These are phyloP conservation scores for Spondyliosoma cantharus DNA, from an alignment of 2,797 vertebrate genomes.

Conservation along the genomic window DNA sequence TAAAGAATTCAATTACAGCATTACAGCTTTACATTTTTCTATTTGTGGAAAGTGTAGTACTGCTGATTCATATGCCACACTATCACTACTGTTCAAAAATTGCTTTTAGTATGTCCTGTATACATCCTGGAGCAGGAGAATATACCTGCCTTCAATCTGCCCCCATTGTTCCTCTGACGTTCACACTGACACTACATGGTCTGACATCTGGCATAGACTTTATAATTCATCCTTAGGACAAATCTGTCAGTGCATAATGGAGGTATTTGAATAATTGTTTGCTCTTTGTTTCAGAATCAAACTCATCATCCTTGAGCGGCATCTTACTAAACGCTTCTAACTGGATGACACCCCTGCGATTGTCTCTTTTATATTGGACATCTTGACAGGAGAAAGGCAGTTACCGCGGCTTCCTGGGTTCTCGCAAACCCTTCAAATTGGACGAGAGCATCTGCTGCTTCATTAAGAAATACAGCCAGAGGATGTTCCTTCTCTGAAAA, in stretches of 20 bases:
- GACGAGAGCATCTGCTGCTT: conserved; percentile 67
- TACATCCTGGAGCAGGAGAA: neutral
- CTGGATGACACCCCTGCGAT: conserved; percentile 29
- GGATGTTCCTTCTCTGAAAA: conserved; percentile 49
- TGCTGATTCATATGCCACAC: conserved; percentile 24
- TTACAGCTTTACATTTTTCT: conserved; percentile 27
- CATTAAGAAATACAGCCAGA: conserved; percentile 66
- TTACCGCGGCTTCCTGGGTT: conserved; percentile 43
- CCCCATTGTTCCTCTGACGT: too few species aligned
- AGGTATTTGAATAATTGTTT: neutral
- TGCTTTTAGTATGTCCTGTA: conserved; percentile 2
- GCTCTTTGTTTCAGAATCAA: conserved; percentile 32
- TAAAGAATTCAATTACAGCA: conserved; percentile 28
- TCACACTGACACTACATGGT: neutral
- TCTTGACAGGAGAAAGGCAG: conserved; percentile 48
- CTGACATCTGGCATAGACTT: neutral
- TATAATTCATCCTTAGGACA: conserved; percentile 10
- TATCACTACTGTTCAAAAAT: conserved; percentile 6
- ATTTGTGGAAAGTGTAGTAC: conserved; percentile 6
- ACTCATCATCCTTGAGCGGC: conserved; percentile 24
- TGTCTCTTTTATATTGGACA: conserved; percentile 45
- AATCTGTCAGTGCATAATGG: conserved; percentile 25
- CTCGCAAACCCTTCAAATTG: conserved; percentile 42
- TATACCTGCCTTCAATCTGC: neutral
- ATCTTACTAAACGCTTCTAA: conserved; percentile 32